These are phyloP conservation scores for Mola mola DNA, from an alignment of 2,113 vertebrate species.

Conservation along the genomic window DNA sequence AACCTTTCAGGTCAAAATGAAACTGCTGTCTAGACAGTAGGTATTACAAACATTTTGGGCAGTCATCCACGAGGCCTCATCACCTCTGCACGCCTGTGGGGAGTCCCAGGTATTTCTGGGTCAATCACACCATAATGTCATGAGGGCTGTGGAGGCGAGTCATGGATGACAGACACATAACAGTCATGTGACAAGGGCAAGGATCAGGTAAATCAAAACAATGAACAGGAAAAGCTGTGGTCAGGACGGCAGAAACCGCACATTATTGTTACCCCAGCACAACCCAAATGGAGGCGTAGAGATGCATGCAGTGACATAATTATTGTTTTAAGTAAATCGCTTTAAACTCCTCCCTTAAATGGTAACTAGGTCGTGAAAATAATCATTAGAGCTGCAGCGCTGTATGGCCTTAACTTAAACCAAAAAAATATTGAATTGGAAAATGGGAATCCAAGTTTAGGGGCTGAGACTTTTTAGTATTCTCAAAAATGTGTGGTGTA, in stretches of 20 bases:
- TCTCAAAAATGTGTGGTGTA: too few species aligned
- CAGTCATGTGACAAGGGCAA: slow-evolving; percentile 26
- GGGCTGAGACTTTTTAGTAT: too few species aligned
- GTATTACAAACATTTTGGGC: slow-evolving; percentile 5
- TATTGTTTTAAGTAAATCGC: too few species aligned
- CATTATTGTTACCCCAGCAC: too few species aligned
- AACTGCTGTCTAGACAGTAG: slow-evolving; percentile 50
- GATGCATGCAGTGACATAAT: too few species aligned
- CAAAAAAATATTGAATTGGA: too few species aligned
- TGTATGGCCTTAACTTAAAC: too few species aligned
- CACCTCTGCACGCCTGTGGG: slow-evolving; percentile 16
- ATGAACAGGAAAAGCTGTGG: not conserved
- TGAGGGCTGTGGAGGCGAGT: slow-evolving; percentile 24
- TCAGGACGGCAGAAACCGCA: not conserved
- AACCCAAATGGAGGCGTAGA: not conserved
- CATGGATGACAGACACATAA: slow-evolving; percentile 31
- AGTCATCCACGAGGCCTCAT: not conserved
- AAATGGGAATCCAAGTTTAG: too few species aligned
- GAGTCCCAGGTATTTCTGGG: slow-evolving; percentile 60
- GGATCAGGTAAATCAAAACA: slow-evolving; percentile 6
- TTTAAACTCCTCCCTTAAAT: not conserved
- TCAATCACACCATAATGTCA: slow-evolving; percentile 25
- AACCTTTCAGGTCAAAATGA: slow-evolving; percentile 27
- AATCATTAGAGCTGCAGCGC: too few species aligned
- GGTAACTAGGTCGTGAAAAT: too few species aligned